Conservation (phyloP, 2,797 vertebrate genomes). For the Etheostoma perlongum region DNA sequence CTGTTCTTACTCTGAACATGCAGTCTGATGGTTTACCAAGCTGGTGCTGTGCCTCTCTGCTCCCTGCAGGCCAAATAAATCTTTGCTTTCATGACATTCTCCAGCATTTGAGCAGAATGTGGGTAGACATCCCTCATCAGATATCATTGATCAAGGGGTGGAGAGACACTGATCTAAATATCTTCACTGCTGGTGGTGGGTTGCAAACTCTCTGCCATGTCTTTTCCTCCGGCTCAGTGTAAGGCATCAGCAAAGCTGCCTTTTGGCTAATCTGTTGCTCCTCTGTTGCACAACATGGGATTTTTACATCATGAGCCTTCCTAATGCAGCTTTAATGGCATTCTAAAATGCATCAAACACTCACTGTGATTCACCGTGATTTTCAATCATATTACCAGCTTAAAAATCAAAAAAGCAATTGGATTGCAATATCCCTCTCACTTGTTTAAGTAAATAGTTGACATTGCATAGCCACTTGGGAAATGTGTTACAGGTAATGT, state of each 20-base stretch:
- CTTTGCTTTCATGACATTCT: conserved; percentile 41
- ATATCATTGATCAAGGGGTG: conserved; percentile 59
- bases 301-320: conserved; percentile 24
- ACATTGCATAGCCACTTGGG: background rate
- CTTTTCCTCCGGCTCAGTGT: conserved; percentile 5
- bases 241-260: conserved; percentile 9
- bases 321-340: conserved; percentile 26
- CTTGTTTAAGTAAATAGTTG: conserved; percentile 5
- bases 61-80: conserved; percentile 51
- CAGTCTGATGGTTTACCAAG: conserved; percentile 40
- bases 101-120: conserved; percentile 44
- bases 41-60: conserved; percentile 25
- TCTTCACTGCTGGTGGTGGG: conserved; percentile 47
- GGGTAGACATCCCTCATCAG: conserved; percentile 53
- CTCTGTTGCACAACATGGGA: conserved; percentile 9
- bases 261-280: conserved; percentile 36
- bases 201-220: conserved; percentile 27
- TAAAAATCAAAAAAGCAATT: conserved; percentile 12
- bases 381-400: conserved; percentile 41
- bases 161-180: conserved; percentile 64
- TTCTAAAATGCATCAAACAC: conserved; percentile 37
- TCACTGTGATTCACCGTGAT: conserved; percentile 40
- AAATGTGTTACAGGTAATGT: conserved; percentile 7
- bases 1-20: conserved; percentile 13
- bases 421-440: conserved; percentile 3